Base-by-base conservation (phyloP, 2,797 vertebrate species). In the Podarcis siculus region DNA sequence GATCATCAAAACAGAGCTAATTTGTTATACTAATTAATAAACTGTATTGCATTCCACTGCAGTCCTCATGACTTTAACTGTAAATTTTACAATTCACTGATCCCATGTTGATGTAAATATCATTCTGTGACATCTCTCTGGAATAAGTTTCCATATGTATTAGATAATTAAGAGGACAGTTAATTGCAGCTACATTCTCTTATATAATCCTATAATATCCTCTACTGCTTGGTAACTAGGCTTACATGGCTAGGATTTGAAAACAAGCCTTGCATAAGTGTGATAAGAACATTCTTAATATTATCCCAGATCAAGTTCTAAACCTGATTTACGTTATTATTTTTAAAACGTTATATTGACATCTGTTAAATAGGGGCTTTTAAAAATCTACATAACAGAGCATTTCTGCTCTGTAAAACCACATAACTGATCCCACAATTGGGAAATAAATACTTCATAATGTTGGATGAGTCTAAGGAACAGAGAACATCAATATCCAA, bases 21-120 rank as follows among this genome's bases (percentile, higher is more conserved):
- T 93, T 94, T 94, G 86, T 95, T 82, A 32, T 82, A 75, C n/a
- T 75, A 66, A 66, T 55, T 2, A 58, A 58, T 32, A 66, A 82
- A 87, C 21, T 66, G n/a, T 25, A 82, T 27, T 15, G 42, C 39
- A 78, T 95, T 87, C 93, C 73, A 71, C 95, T 95, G 90, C 91
- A 79, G 92, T 94, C 83, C 13, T 67, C 94, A 90, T 87, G 91
- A 85, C 89, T 93, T 90, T 89, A 93, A 80, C 91, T 95, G 93
- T 94, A 90, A 88, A 94, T 95, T 96, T 93, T 89, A 91, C 92
- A 78, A 94, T 93, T 91, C 82, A 86, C 89, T 61, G 8, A 15
- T 77, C 91, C 91, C 82, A 86, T 79, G 91, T 91, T 91, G 94
- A 93, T 96, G 96, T 96, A 96, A 96, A 96, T 96, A 96, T 90